Evolutionary conservation across 1,140 invertebrate species (phyloP).

Genomic region (Pachypeltis micranthus): DNA sequence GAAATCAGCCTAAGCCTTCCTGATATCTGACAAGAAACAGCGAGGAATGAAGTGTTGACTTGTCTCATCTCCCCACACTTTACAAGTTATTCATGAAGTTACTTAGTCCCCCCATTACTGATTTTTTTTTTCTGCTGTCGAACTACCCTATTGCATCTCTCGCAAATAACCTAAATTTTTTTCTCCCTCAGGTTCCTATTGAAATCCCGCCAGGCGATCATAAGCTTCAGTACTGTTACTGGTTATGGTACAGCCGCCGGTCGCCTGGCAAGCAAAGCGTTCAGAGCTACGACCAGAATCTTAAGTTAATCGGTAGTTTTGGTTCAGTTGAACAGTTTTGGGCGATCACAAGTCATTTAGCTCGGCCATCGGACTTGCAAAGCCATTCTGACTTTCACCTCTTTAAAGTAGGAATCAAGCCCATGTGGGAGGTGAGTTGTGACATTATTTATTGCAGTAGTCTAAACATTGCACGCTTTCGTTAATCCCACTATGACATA

Average conservation of each 20-base stretch:
- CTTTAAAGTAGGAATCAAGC: conserved; percentile 96
- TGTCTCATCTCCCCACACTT: too few relatives aligned
- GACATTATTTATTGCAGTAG: neutral
- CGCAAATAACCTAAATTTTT: conserved; percentile 29
- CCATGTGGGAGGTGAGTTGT: conserved; percentile 86
- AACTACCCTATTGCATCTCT: too few relatives aligned
- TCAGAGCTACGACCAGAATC: conserved; percentile 52
- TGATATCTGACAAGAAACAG: too few relatives aligned
- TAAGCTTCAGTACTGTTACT: conserved; percentile 77
- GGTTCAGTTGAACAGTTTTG: conserved; percentile 94
- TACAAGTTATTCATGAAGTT: too few relatives aligned
- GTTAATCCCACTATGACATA: conserved; percentile 11
- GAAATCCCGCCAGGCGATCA: conserved; percentile 66
- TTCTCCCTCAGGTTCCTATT: conserved; percentile 39
- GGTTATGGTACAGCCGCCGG: conserved; percentile 77
- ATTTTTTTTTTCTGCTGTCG: too few relatives aligned
- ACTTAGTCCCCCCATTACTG: too few relatives aligned
- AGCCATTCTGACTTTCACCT: conserved; percentile 91
- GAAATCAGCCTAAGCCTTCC: too few relatives aligned
- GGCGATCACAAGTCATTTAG: conserved; percentile 83
- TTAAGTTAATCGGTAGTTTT: conserved; percentile 67
- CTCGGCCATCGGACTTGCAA: conserved; percentile 74
- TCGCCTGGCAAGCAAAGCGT: conserved; percentile 24
- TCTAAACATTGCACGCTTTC: neutral
- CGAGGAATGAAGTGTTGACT: too few relatives aligned